Evolutionary conservation across 2,113 vertebrate genomes (phyloP).

Genomic region (Peromyscus leucopus): DNA sequence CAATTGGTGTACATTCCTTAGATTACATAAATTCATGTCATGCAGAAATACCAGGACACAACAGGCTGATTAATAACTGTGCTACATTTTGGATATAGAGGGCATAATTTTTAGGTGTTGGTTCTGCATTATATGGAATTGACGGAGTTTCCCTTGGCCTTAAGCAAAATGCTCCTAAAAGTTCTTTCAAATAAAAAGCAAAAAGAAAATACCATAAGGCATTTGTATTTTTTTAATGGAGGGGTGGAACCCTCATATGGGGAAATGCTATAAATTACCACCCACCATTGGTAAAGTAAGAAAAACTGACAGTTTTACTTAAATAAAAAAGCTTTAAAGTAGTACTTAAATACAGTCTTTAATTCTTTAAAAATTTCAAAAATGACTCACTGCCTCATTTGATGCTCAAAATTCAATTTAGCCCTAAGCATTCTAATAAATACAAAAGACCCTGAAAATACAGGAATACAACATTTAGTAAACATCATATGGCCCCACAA

Average conservation of each 20-base stretch:
- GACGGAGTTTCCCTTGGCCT: slow-evolving; percentile 15
- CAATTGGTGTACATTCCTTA: background rate
- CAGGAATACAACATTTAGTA: slow-evolving; percentile 64
- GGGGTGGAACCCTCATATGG: background rate
- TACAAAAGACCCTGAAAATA: slow-evolving; percentile 60
- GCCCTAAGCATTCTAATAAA: slow-evolving; percentile 66
- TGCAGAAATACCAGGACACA: slow-evolving; percentile 46
- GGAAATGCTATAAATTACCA: slow-evolving; percentile 27
- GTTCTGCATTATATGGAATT: background rate
- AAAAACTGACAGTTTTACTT: background rate
- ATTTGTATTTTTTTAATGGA: slow-evolving; percentile 26
- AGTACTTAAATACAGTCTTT: slow-evolving; percentile 9
- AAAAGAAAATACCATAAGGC: background rate
- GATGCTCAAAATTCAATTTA: slow-evolving; percentile 59
- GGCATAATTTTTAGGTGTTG: slow-evolving; percentile 39
- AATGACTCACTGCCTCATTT: slow-evolving; percentile 56
- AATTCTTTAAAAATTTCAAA: slow-evolving; percentile 20
- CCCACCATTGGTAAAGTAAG: background rate
- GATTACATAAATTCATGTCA: background rate
- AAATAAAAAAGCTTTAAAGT: slow-evolving; percentile 49
- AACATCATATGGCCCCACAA: slow-evolving; percentile 66
- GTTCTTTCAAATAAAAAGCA: background rate
- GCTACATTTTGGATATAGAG: slow-evolving; percentile 56
- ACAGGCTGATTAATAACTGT: slow-evolving; percentile 55
- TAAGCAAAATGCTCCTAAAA: slow-evolving; percentile 50